Conservation (phyloP, 2,888 invertebrate genomes). For the Trichogramma dendrolimi region DNA sequence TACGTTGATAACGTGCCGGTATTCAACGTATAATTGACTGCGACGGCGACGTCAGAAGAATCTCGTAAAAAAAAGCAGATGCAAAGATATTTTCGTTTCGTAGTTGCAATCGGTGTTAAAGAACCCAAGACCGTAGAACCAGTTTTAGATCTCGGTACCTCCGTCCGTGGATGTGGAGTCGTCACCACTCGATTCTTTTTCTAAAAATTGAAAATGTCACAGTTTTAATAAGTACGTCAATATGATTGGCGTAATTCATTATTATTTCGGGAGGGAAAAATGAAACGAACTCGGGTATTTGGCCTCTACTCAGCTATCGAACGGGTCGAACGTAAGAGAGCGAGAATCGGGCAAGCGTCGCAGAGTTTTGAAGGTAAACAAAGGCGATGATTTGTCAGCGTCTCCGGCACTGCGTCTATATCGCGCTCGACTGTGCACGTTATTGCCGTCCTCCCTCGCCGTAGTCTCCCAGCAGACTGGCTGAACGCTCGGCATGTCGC, state of each 20-base stretch:
- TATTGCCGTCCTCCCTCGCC: no score
- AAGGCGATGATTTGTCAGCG: conserved; percentile 59
- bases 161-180: conserved; percentile 19
- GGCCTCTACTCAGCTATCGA: conserved; percentile 50
- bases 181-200: conserved; percentile 22
- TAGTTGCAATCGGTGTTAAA: background rate
- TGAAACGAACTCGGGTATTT: conserved; percentile 15
- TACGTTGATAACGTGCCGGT: no score
- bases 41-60: no score
- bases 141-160: conserved; percentile 22
- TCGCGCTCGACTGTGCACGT: conserved; percentile 8
- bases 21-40: no score
- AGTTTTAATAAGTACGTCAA: background rate
- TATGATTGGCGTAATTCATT: no score
- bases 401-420: conserved; percentile 70
- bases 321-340: conserved; percentile 59
- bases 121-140: background rate
- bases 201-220: background rate
- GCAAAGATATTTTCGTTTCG: background rate
- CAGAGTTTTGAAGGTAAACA: conserved; percentile 56
- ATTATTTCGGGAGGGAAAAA: no score
- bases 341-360: conserved; percentile 62
- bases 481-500: no score
- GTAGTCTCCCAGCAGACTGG: no score
- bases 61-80: no score